Evolutionary conservation across 1,140 invertebrate species (phyloP), one percentile per base, ranked within the genome.

Genomic region (Sminthurides bifidus): DNA sequence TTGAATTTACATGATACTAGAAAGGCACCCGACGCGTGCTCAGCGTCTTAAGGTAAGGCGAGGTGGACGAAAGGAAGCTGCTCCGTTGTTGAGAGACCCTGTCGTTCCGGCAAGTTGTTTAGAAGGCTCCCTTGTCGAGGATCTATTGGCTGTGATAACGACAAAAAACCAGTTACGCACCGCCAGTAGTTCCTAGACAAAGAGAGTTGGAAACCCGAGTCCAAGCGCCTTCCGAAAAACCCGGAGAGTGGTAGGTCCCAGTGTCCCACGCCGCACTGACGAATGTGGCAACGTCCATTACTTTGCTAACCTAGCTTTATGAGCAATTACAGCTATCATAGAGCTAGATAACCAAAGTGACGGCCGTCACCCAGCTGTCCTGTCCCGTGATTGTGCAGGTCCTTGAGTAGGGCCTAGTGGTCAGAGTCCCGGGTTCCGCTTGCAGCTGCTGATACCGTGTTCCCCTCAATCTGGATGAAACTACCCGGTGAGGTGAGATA

Each of bases 251-350:
- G 33, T 29, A 12, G 24, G 23, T 29, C 24, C 21, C 12, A 48
- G 10, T 35, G 29, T 27, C 41, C 23, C 15, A 37, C 6, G 17
- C 19, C 23, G 54, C 40, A 27, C 21, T 35, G 70, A 61, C 52
- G 68, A 52, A 58, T 40, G 61, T 64, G 68, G 68, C 46, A 54
- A 48, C 58, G 67, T 67, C 71, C 71, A 67, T 71, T 72, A 69
- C 75, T 71, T 73, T 75, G 73, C 69, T 79, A 72, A 74, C 74
- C 72, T 77, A 78, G 77, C 77, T 79, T 79, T 79, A 80, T 78
- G 76, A 73, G 66, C 53, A 58, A 63, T 65, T 46, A 64, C 61
- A 63, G 63, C 60, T 61, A 66, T 69, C 76, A 79, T 77, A 77
- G 67, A 79, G 74, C 68, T 75, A 78, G 72, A 75, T 73, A 75